Percentiles rank a stretch among this genome's conserved stretches.
Evolutionary conservation across 2,888 invertebrate species (phyloP).

Genomic region (Nymphalis c-album): DNA sequence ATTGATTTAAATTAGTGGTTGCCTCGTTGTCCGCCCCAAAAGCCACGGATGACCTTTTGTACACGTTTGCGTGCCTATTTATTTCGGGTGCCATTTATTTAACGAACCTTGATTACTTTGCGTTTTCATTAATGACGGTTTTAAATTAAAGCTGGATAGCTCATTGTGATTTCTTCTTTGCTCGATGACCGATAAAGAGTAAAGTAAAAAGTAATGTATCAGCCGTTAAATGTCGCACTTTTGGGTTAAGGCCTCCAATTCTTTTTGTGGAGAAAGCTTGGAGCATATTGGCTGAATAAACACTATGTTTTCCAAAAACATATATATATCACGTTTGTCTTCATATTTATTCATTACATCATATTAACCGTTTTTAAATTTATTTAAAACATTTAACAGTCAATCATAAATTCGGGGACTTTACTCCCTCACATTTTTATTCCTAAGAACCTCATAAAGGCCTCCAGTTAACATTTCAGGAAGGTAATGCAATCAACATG

Average conservation of each 20-base stretch:
- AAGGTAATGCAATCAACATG: slow-evolving; percentile 37
- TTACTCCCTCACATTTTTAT: not conserved
- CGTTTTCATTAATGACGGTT: not conserved
- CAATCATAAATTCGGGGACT: not conserved
- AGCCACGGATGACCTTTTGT: not conserved
- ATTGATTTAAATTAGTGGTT: slow-evolving; percentile 3
- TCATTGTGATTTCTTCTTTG: no score
- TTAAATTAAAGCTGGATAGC: no score
- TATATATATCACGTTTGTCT: no score
- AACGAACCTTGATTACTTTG: not conserved
- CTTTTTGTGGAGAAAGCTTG: no score
- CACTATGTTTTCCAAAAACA: no score
- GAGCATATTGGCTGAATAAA: no score
- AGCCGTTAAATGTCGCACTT: no score
- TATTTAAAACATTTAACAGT: not conserved
- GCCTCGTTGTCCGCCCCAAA: not conserved
- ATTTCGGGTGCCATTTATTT: slow-evolving; percentile 1
- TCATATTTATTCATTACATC: not conserved
- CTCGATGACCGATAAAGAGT: no score
- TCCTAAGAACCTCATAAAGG: slow-evolving; percentile 35
- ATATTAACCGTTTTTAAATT: not conserved
- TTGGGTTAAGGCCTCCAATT: no score
- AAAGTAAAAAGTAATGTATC: no score
- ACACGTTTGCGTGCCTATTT: not conserved
- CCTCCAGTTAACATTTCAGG: slow-evolving; percentile 38